Percentiles rank a stretch among this genome's conserved stretches.
These are phyloP conservation scores for Piezodorus guildinii DNA, from an alignment of 1,140 invertebrate genomes.

Conservation along the genomic window DNA sequence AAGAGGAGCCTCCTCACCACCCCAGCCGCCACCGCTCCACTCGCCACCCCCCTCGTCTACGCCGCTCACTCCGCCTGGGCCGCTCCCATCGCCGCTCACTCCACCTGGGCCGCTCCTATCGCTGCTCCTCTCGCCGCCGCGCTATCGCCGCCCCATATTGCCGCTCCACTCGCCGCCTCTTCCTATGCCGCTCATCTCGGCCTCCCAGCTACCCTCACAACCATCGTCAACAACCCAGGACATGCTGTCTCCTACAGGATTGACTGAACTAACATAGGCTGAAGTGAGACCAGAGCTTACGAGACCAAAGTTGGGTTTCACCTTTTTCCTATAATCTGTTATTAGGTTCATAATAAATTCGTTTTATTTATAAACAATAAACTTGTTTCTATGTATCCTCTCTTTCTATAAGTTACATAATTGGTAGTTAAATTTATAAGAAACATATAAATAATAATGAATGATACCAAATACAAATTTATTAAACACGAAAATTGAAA, in stretches of 20 bases:
- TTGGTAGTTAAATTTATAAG: too few species aligned
- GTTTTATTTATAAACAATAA: too few species aligned
- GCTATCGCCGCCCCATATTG: conserved; percentile 18
- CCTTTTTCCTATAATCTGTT: not conserved
- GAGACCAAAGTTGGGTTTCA: conserved; percentile 14
- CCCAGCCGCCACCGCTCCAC: conserved; percentile 35
- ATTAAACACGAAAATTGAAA: too few species aligned
- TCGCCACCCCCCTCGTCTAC: conserved; percentile 33
- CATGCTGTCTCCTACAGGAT: conserved; percentile 35
- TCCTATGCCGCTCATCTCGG: conserved; percentile 32
- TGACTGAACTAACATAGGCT: conserved; percentile 30
- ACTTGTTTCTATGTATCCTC: too few species aligned
- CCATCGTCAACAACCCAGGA: conserved; percentile 34
- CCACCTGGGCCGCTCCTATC: conserved; percentile 14
- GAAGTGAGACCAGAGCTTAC: conserved; percentile 1
- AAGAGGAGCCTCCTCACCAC: conserved; percentile 35
- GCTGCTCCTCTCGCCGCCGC: conserved; percentile 28
- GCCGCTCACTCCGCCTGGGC: conserved; percentile 30
- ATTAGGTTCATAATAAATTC: too few species aligned
- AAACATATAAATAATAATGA: too few species aligned
- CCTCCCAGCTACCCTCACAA: conserved; percentile 35
- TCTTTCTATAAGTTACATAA: too few species aligned
- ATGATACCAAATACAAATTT: too few species aligned
- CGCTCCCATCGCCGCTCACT: not conserved
- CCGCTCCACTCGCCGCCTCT: conserved; percentile 19